Conservation (phyloP, 2,797 vertebrate genomes). For the Acanthornis magna region DNA sequence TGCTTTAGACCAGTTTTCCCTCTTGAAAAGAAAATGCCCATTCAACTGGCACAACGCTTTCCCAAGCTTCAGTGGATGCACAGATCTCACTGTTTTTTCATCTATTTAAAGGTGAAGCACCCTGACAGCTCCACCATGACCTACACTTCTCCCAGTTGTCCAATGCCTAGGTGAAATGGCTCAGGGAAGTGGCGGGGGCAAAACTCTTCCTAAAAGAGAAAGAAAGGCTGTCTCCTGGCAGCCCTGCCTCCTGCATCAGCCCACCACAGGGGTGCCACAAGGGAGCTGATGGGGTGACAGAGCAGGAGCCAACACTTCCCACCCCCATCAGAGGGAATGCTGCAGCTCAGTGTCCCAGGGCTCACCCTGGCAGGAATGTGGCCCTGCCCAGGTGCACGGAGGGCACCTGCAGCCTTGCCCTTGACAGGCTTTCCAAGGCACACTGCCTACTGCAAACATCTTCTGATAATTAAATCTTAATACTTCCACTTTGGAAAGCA, state of each 20-base stretch:
- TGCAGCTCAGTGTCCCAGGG: accelerated
- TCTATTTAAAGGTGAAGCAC: not conserved
- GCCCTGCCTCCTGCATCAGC: not conserved
- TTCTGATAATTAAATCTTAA: not conserved
- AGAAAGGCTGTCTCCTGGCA: not conserved
- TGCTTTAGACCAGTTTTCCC: not conserved
- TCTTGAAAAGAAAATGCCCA: not conserved
- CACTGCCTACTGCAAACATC: not conserved
- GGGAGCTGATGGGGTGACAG: not conserved
- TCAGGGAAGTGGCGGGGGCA: not conserved
- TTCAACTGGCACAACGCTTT: not conserved
- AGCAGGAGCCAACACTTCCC: not conserved
- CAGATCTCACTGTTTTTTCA: accelerated
- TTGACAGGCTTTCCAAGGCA: not conserved
- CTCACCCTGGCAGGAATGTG: not conserved
- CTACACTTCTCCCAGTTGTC: not conserved
- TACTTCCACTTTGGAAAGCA: not conserved
- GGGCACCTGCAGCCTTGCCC: not conserved
- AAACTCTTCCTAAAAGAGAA: not conserved
- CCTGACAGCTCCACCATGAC: not conserved
- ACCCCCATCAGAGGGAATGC: not conserved
- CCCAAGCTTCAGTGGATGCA: not conserved
- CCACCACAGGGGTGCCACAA: not conserved
- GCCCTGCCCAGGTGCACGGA: not conserved
- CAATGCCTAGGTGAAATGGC: accelerated